A percentile compares a stretch with the other conserved stretches of the same genome.
phyloP scores from a whole-genome alignment of 1,140 invertebrate genomes.

The Lepidurus packardi region DNA sequence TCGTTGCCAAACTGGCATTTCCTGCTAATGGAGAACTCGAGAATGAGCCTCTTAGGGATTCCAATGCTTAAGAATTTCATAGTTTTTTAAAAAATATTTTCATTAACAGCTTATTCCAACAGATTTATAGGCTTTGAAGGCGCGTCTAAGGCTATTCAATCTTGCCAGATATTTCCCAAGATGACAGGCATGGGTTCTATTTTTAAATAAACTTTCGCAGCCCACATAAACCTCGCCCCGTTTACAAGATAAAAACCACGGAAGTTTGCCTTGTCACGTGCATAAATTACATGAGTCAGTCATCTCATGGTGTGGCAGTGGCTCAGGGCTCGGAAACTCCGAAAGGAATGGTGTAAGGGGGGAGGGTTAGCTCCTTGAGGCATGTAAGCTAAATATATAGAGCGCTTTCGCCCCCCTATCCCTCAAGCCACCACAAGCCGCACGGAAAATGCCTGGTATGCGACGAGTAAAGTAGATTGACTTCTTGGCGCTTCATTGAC shows the following conservation, averaged over 20 bases:
- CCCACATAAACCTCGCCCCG: not conserved
- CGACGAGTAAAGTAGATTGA: not conserved
- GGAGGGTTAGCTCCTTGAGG: not conserved
- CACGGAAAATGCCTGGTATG: not conserved
- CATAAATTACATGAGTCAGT: not conserved
- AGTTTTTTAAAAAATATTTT: not conserved
- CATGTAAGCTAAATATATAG: conserved; percentile 4
- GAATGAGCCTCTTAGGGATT: no score
- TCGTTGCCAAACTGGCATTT: no score
- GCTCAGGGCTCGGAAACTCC: no score
- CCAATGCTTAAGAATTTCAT: no score
- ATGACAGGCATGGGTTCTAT: conserved; percentile 15
- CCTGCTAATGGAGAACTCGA: no score
- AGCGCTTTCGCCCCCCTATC: not conserved
- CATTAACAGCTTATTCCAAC: conserved; percentile 5
- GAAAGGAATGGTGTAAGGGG: no score
- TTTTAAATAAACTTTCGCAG: not conserved
- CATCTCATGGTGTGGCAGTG: not conserved
- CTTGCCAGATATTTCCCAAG: conserved; percentile 1
- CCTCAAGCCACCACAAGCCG: not conserved
- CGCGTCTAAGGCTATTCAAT: conserved; percentile 2
- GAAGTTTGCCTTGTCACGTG: conserved; percentile 3
- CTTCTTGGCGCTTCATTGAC: conserved; percentile 21
- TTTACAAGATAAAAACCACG: not conserved
- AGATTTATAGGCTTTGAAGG: conserved; percentile 4